A percentile compares a stretch with the other conserved stretches of the same genome.
Conservation (phyloP, 2,113 vertebrate genomes). For the Larimichthys crocea region DNA sequence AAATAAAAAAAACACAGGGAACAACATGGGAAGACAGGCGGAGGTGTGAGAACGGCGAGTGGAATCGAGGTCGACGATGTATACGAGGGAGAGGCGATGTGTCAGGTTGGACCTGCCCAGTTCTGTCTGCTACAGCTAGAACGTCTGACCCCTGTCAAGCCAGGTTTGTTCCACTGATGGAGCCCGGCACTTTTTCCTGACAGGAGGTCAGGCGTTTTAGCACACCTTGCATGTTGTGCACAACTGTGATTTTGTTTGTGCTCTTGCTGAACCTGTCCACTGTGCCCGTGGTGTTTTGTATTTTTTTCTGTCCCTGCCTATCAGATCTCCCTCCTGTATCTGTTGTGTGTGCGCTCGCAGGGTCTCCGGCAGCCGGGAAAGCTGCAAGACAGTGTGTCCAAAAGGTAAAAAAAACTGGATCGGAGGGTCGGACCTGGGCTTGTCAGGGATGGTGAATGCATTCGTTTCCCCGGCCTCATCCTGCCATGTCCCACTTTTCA, state of each 20-base stretch:
- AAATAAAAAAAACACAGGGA: constrained; percentile 2
- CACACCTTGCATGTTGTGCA: constrained; percentile 75
- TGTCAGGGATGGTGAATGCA: constrained; percentile 65
- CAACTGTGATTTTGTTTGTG: constrained; percentile 35
- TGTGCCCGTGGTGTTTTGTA: constrained; percentile 52
- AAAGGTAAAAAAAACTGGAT: constrained; percentile 59
- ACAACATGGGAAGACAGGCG: constrained; percentile 32
- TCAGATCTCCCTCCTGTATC: constrained; percentile 59
- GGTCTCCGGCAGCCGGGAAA: constrained; percentile 43
- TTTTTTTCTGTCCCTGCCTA: constrained; percentile 60
- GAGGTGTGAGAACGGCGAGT: constrained; percentile 47
- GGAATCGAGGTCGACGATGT: constrained; percentile 60
- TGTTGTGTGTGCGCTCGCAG: constrained; percentile 37
- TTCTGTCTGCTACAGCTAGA: constrained; percentile 47
- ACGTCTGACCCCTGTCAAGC: constrained; percentile 75
- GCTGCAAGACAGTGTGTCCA: constrained; percentile 53
- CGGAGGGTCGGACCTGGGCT: constrained; percentile 53
- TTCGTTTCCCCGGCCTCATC: constrained; percentile 64
- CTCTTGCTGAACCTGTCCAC: constrained; percentile 27
- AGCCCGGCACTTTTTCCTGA: constrained; percentile 57
- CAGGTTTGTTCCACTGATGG: constrained; percentile 58
- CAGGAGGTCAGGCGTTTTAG: constrained; percentile 72
- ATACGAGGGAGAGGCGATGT: constrained; percentile 11
- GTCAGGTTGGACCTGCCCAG: constrained; percentile 59
- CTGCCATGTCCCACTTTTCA: constrained; percentile 67